A percentile compares a stretch with the other conserved stretches of the same genome.
Conservation (phyloP, 2,797 vertebrate genomes). For the Gorsachius magnificus region DNA sequence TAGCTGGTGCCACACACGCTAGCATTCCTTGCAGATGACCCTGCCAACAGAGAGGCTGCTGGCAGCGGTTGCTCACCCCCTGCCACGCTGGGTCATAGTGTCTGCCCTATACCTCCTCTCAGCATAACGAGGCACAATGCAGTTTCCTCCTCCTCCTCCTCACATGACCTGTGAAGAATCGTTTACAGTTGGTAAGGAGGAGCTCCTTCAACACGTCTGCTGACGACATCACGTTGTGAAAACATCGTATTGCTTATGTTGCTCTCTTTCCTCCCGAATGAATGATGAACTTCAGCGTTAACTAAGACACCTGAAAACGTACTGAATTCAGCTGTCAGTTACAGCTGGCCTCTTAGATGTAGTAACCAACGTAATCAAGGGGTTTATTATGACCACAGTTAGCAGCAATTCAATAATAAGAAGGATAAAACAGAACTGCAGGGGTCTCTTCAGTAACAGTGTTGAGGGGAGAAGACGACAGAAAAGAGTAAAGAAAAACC, state of each 20-base stretch:
- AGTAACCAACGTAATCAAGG: background rate
- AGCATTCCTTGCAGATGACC: slow-evolving; percentile 36
- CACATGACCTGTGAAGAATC: slow-evolving; percentile 91
- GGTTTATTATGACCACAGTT: background rate
- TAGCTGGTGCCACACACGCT: slow-evolving; percentile 72
- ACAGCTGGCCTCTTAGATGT: background rate
- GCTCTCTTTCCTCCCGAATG: background rate
- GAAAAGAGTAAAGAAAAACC: background rate
- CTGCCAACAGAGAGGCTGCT: slow-evolving; percentile 24
- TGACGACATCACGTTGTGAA: background rate
- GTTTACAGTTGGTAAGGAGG: slow-evolving; percentile 70
- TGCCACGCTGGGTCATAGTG: slow-evolving; percentile 80
- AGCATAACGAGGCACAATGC: slow-evolving; percentile 86
- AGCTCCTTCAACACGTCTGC: background rate
- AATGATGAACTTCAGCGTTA: background rate
- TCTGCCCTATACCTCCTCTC: slow-evolving; percentile 89
- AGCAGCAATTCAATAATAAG: background rate
- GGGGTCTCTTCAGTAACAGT: background rate
- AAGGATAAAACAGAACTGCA: background rate
- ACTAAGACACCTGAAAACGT: background rate
- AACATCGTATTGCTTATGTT: background rate
- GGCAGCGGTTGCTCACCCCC: slow-evolving; percentile 79
- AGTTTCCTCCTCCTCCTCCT: slow-evolving; percentile 83
- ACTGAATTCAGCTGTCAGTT: background rate
- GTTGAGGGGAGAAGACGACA: background rate